Conservation (phyloP, 2,113 vertebrate genomes). For the Ptychochromis oligacanthus region DNA sequence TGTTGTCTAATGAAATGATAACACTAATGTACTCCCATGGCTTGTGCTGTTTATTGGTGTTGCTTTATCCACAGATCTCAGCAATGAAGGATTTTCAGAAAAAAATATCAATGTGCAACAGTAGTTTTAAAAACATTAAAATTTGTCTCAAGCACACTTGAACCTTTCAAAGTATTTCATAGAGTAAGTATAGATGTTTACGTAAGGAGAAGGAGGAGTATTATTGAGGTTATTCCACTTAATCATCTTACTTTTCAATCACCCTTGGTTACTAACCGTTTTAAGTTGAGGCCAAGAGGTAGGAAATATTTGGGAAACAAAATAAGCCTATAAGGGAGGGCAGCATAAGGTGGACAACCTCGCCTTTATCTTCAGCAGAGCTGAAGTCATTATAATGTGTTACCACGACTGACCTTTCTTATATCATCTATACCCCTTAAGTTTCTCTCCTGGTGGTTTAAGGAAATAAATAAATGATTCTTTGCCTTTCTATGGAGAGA, state of each 20-base stretch:
- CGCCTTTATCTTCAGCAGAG: not conserved
- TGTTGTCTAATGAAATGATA: not conserved
- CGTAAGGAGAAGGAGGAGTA: not conserved
- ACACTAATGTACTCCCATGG: not conserved
- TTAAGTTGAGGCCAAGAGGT: not conserved
- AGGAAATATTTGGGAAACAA: not conserved
- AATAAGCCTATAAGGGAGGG: not conserved
- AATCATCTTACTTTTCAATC: not conserved
- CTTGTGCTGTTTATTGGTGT: not conserved
- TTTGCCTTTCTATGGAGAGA: not conserved
- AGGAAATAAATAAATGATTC: not conserved
- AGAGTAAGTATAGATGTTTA: not conserved
- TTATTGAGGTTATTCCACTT: not conserved
- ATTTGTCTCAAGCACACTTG: not conserved
- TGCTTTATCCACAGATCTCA: not conserved
- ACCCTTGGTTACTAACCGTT: not conserved
- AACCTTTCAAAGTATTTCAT: not conserved
- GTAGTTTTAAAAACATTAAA: not conserved
- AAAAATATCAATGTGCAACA: not conserved
- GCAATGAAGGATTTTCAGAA: not conserved
- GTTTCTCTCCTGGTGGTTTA: not conserved
- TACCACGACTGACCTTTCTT: not conserved
- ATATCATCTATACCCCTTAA: not conserved
- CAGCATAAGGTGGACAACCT: not conserved
- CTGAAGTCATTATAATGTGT: not conserved